phyloP scores from a whole-genome alignment of 2,113 vertebrate species.

The Numenius arquata region DNA sequence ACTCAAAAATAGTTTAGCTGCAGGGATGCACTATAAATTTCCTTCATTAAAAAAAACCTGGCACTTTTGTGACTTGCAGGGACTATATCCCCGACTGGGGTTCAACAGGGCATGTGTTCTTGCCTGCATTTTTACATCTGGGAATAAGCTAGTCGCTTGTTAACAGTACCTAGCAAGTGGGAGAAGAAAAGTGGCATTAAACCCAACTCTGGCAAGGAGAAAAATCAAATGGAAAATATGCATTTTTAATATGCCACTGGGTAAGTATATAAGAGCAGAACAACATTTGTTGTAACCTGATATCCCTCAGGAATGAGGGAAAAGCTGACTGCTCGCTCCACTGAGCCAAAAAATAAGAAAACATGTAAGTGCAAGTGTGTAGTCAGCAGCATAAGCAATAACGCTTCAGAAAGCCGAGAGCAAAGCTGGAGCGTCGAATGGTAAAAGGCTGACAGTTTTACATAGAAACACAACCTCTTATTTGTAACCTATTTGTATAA shows the following conservation, averaged over 20 bases:
- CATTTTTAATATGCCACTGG: slow-evolving; percentile 40
- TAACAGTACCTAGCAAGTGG: background rate
- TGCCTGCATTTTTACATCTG: background rate
- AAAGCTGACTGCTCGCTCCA: slow-evolving; percentile 61
- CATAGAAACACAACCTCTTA: background rate
- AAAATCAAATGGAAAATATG: slow-evolving; percentile 53
- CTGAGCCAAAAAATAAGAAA: slow-evolving; percentile 50
- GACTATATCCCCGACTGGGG: background rate
- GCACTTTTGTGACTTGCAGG: background rate
- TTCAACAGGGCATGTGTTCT: background rate
- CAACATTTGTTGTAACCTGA: slow-evolving; percentile 49
- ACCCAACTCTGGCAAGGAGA: background rate
- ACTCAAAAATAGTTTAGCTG: background rate
- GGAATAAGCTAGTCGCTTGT: slow-evolving; percentile 8
- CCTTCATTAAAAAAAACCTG: slow-evolving; percentile 22
- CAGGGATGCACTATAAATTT: background rate
- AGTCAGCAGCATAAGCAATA: background rate
- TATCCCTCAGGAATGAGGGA: slow-evolving; percentile 59
- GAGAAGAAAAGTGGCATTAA: slow-evolving; percentile 34
- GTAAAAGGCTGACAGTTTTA: background rate
- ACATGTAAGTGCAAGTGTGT: slow-evolving; percentile 48
- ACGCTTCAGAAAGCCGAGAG: background rate
- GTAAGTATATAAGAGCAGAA: slow-evolving; percentile 17
- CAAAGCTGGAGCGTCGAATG: background rate
- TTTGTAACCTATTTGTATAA: background rate